These are phyloP conservation scores for Agrilus mali DNA, from an alignment of 2,888 invertebrate species.

Conservation along the genomic window DNA sequence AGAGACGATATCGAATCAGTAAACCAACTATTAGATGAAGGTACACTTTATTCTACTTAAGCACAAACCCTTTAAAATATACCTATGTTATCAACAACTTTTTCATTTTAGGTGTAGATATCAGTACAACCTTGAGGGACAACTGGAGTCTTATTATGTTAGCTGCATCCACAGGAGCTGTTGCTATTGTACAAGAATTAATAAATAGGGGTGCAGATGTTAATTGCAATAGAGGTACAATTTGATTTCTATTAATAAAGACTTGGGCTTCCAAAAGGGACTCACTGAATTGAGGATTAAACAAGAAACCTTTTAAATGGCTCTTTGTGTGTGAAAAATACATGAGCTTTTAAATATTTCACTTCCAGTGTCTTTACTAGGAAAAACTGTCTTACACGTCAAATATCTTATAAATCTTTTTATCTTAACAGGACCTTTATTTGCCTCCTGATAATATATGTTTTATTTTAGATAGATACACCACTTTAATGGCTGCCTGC, in stretches of 20 bases:
- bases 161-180: conserved; percentile 44
- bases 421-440: too few species aligned
- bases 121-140: conserved; percentile 36
- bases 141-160: conserved; percentile 50
- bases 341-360: too few species aligned
- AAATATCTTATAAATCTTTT: too few species aligned
- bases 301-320: too few species aligned
- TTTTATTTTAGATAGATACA: conserved; percentile 42
- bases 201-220: conserved; percentile 45
- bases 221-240: conserved; percentile 31
- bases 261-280: too few species aligned
- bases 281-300: too few species aligned
- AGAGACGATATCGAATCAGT: conserved; percentile 31
- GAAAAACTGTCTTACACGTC: too few species aligned
- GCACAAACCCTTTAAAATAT: too few species aligned
- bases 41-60: background rate
- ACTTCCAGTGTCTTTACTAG: too few species aligned
- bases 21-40: conserved; percentile 15
- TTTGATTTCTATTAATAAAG: conserved; percentile 2
- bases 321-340: too few species aligned
- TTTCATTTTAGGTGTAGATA: conserved; percentile 21
- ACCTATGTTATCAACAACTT: too few species aligned
- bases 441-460: background rate
- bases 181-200: conserved; percentile 38
- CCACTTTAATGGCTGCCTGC: conserved; percentile 50